Base-by-base conservation (phyloP, 1,140 invertebrate genomes). In the Brachionus sp. region DNA sequence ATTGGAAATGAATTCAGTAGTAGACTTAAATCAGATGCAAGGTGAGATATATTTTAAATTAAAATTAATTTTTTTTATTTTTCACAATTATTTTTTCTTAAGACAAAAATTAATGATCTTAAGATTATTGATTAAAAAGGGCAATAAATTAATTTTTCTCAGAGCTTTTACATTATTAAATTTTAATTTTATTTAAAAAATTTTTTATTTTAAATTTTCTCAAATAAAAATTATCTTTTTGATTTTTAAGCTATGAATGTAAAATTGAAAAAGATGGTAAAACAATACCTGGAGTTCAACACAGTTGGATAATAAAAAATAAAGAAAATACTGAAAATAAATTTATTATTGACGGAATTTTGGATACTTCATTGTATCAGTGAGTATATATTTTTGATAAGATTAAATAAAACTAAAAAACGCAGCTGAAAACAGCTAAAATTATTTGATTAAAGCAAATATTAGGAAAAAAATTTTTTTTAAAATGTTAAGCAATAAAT, bases 1-100 rank as follows among this genome's bases (percentile, higher is more conserved):
- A 86, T 88, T 33, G 88, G 88, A n/a, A 84, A 84, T 19, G 86
- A 86, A 29, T 88, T 89, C 77, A 75, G 80, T 35, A 86, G 85
- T 29, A 85, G 86, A 2, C 85, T 87, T 39, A 88, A 88, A 83
- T 88, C 87, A 84, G 86, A 89, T 78, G 86, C 88, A 50, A 89
- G 88, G 88, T 88, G 62, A 82, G 42, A 53, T 3, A 2, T 33
- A 4, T 13, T 29, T 57, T 2, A 57, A 57, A 19, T n/a, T 19
- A 46, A 2, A 2, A 10, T 46, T n/a, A 46, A n/a, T 13, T 13
- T n/a, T 4, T 13, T 46, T n/a, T 0, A 53, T 83, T 12, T 3
- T 46, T 4, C 2, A 10, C 2, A n/a, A 46, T 1, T 46, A 46
- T 46, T 46, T n/a, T 46, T n/a, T n/a, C n/a, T n/a, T n/a, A n/a